Evolutionary conservation across 2,797 vertebrate species (phyloP), one percentile per base, ranked within the genome.

Genomic region (Notoglanidium macrostoma): DNA sequence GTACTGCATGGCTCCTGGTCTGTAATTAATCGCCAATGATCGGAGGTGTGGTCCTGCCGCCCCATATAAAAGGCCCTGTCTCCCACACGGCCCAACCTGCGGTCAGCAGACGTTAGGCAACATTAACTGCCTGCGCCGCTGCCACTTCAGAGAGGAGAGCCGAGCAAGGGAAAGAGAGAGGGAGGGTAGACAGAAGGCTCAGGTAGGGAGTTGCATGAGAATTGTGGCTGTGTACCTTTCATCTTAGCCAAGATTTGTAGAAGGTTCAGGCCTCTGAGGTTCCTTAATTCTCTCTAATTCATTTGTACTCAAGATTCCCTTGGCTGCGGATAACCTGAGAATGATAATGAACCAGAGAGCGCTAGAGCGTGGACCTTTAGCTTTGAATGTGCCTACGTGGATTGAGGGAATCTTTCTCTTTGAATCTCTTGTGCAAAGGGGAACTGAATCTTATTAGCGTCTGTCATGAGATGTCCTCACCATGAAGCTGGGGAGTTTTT

Each of bases 261-360:
- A 97, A 96, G 96, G 96, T 98, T 98, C 96, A 97, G 95, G 97
- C 96, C 97, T 95, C 95, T 95, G 97, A 99, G 97, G 96, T 96
- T 97, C 96, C 96, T 97, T 99, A 98, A 98, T 98, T 98, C 98
- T 97, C 97, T 96, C 97, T 98, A 98, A 99, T 98, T 99, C 98
- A 98, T 99, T 98, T 98, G 97, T 96, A 97, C 98, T 97, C 97
- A 97, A 97, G 96, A 98, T 98, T 98, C 97, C 94, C 97, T 96
- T 96, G 97, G 96, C 96, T 96, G 93, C 94, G 97, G 96, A 95
- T 95, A 95, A 95, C 95, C 93, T 93, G 95, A 93, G 95, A 95
- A 96, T 96, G 93, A 95, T 95, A 96, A 96, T 98, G 97, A 98
- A 98, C 96, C 96, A 95, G 94, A 94, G 88, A 86, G 93, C 94